Conservation (phyloP, 1,140 invertebrate genomes). For the Drosophila leontia region DNA sequence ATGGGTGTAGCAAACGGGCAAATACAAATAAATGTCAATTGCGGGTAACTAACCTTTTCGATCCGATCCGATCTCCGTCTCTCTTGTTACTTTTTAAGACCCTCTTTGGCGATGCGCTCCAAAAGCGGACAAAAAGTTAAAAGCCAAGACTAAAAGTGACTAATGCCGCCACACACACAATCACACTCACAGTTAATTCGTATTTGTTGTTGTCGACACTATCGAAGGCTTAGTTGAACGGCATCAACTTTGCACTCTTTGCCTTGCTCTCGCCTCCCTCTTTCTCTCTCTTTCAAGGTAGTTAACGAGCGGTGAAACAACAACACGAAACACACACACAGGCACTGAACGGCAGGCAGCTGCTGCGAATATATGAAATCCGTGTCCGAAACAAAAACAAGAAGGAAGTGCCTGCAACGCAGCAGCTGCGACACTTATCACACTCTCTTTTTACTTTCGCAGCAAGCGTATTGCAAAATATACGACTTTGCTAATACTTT, state of each 20-base stretch:
- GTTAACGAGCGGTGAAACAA: slow-evolving; percentile 48
- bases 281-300: slow-evolving; percentile 31
- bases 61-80: slow-evolving; percentile 28
- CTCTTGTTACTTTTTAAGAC: slow-evolving; percentile 17
- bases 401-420: slow-evolving; percentile 37
- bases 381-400: slow-evolving; percentile 38
- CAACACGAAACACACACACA: slow-evolving; percentile 27
- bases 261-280: slow-evolving; percentile 10
- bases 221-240: slow-evolving; percentile 39
- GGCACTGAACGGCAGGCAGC: slow-evolving; percentile 25
- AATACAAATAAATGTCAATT: slow-evolving; percentile 28
- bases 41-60: slow-evolving; percentile 53
- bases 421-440: slow-evolving; percentile 28
- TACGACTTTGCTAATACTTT: slow-evolving; percentile 51
- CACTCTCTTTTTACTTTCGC: slow-evolving; percentile 19
- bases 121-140: slow-evolving; percentile 55
- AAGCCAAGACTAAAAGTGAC: slow-evolving; percentile 68
- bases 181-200: slow-evolving; percentile 17
- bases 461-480: slow-evolving; percentile 37
- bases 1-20: slow-evolving; percentile 15
- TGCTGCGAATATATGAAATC: slow-evolving; percentile 44
- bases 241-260: slow-evolving; percentile 54
- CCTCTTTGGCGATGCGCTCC: slow-evolving; percentile 50
- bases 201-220: slow-evolving; percentile 33
- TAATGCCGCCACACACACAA: slow-evolving; percentile 59